Evolutionary conservation across 2,113 vertebrate species (phyloP), one percentile per base, ranked within the genome.

Genomic region (Petrocephalus zakoni): DNA sequence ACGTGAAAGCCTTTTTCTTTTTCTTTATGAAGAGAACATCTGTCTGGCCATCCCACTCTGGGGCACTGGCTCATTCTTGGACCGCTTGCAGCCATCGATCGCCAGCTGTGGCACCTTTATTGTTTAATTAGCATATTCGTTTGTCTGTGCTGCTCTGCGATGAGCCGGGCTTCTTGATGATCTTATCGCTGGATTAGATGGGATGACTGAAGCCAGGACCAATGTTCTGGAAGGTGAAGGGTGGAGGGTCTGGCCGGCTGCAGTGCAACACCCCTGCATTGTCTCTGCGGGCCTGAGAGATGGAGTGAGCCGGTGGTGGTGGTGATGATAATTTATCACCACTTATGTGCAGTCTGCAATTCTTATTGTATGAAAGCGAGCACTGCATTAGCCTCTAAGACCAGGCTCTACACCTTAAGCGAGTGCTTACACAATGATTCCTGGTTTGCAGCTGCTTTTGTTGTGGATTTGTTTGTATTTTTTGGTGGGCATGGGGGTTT

Each of bases 221-320:
- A 89, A 93, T 92, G 91, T 92, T 88, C 64, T 87, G 86, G 25
- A 72, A 92, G 91, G 90, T 90, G 86, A 90, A 89, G 88, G 91
- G 91, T 87, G 85, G 87, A 88, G 88, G 78, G 89, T 90, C 89
- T 81, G 88, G 56, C 88, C 89, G 89, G 86, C 90, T 91, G 93
- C 90, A 87, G 22, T 87, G 22, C n/a, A 84, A 90, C 89, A 89
- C 87, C 91, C 90, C 91, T 91, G 83, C 88, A 91, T 93, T 93
- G 91, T 93, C 92, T 90, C 90, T 56, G 53, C 83, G 88, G 87
- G 72, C 29, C 58, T 17, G 86, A 85, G 88, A n/a, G 86, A 78
- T 72, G 25, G 85, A 61, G 81, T 56, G 68, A 61, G 89, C 55
- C 42, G 64, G 58, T 91, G 89, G 84, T 81, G 22, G 89, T 37